phyloP scores from a whole-genome alignment of 2,888 invertebrate genomes.

The Coelinius sp. region DNA sequence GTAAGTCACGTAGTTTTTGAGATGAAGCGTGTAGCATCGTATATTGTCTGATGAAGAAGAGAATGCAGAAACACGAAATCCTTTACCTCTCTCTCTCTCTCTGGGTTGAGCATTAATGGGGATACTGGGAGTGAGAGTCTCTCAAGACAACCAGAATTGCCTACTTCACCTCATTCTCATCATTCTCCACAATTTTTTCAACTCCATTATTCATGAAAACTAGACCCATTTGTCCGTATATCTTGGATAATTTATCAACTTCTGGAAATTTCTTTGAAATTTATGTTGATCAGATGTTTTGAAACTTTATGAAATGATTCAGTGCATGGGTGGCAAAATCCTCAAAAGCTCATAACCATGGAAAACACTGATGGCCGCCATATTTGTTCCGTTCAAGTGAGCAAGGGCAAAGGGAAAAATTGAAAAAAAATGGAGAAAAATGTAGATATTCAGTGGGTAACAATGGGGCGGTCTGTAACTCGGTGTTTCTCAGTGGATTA shows the following conservation, averaged over 20 bases:
- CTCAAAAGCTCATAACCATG: background rate
- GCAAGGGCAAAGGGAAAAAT: background rate
- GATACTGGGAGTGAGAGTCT: background rate
- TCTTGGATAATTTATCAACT: background rate
- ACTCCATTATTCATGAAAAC: conserved; percentile 1
- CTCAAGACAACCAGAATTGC: background rate
- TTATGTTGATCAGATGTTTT: background rate
- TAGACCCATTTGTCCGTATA: background rate
- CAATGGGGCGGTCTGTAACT: conserved; percentile 1
- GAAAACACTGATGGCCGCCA: conserved; percentile 5
- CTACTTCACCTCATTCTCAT: conserved; percentile 17
- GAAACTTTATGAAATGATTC: too few relatives aligned
- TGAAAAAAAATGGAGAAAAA: background rate
- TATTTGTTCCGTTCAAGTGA: background rate
- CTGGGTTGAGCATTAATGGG: conserved; percentile 21
- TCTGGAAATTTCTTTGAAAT: background rate
- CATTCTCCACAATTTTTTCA: background rate
- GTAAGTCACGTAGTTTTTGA: conserved; percentile 18
- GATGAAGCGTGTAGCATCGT: background rate
- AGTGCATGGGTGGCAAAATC: background rate
- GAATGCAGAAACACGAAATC: conserved; percentile 19
- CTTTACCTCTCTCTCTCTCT: background rate
- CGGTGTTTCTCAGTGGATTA: conserved; percentile 1
- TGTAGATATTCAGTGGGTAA: conserved; percentile 4
- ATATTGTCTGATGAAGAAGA: background rate